Conservation (phyloP, 1,140 invertebrate species). For the Aphidius ervi region DNA sequence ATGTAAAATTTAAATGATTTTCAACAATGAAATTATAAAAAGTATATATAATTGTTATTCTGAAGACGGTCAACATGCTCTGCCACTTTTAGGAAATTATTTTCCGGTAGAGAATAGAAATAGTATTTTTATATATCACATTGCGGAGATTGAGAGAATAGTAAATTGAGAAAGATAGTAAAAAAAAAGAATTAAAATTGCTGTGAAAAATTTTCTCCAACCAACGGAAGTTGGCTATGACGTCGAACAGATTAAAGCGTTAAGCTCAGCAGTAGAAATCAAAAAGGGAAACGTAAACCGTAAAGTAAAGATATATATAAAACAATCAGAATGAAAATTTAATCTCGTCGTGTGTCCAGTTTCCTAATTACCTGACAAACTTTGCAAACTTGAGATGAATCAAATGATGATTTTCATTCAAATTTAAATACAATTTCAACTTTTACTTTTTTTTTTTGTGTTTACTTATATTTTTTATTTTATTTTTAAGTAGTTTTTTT, state of each 20-base stretch:
- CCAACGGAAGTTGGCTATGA: conserved; percentile 27
- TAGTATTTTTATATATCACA: too few species aligned
- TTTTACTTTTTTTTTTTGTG: too few species aligned
- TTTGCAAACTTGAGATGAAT: conserved; percentile 21
- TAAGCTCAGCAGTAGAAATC: conserved; percentile 26
- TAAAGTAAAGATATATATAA: conserved; percentile 22
- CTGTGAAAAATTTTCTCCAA: neutral
- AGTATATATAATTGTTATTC: too few species aligned
- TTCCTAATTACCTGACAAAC: conserved; percentile 30
- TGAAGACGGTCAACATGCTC: too few species aligned
- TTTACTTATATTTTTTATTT: too few species aligned
- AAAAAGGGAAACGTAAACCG: conserved; percentile 20
- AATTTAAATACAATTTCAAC: neutral
- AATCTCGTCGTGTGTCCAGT: conserved; percentile 24
- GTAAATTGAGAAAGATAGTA: neutral
- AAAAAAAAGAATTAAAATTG: neutral
- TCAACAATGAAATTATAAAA: too few species aligned
- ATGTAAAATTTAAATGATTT: too few species aligned
- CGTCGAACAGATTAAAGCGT: conserved; percentile 34
- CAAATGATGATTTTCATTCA: conserved; percentile 10
- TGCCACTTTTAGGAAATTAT: too few species aligned
- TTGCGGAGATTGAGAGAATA: neutral
- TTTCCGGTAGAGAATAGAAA: too few species aligned
- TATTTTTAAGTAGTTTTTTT: neutral
- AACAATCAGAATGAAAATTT: conserved; percentile 26